Evolutionary conservation across 2,888 invertebrate genomes (phyloP).

Genomic region (Eledona agricola): DNA sequence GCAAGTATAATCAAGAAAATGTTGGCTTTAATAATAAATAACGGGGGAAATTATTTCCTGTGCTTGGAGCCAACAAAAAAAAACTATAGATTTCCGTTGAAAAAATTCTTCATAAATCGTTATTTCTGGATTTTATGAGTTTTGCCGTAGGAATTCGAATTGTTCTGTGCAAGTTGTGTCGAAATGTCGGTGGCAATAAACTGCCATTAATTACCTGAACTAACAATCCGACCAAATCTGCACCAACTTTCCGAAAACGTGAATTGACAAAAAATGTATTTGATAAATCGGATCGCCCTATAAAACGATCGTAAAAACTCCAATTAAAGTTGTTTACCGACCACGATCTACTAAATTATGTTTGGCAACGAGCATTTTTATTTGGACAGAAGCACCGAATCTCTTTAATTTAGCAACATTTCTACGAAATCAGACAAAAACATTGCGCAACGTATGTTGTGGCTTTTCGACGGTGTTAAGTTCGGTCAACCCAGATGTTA

Average conservation of each 20-base stretch:
- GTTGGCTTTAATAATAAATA: too few relatives aligned
- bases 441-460: constrained; percentile 36
- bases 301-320: constrained; percentile 22
- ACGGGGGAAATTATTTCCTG: too few relatives aligned
- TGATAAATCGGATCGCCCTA: constrained; percentile 24
- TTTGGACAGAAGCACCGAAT: constrained; percentile 13
- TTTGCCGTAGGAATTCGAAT: constrained; percentile 12
- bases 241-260: too few relatives aligned
- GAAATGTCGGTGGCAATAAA: too few relatives aligned
- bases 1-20: too few relatives aligned
- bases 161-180: constrained; percentile 8
- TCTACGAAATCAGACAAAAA: constrained; percentile 30
- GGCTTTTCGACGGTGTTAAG: constrained; percentile 36
- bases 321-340: constrained; percentile 26
- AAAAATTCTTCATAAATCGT: constrained; percentile 27
- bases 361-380: constrained; percentile 26
- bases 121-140: constrained; percentile 26
- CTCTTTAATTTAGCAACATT: constrained; percentile 24
- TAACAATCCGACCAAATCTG: too few relatives aligned
- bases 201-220: too few relatives aligned
- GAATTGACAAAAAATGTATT: too few relatives aligned
- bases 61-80: constrained; percentile 3
- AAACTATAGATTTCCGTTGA: constrained; percentile 5
- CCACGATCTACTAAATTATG: constrained; percentile 19
- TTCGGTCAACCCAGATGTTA: constrained; percentile 42